phyloP scores from a whole-genome alignment of 2,888 invertebrate genomes.

The Caenorhabditis afra region DNA sequence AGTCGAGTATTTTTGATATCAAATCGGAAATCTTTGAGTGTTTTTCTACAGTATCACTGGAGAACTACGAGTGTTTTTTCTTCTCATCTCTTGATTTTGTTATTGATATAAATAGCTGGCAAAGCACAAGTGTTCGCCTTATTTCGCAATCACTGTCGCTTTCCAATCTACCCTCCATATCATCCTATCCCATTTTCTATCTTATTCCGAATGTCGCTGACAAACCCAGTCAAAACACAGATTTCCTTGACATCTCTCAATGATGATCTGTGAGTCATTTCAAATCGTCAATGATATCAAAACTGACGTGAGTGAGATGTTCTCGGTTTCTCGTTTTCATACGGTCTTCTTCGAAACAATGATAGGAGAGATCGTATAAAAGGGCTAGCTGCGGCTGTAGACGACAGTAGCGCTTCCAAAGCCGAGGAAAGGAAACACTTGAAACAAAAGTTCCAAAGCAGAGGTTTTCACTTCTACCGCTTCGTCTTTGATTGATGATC shows the following conservation, averaged over 20 bases:
- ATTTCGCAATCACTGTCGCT: background rate
- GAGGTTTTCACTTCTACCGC: conserved; percentile 40
- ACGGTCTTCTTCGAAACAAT: conserved; percentile 1
- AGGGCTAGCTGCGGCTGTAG: background rate
- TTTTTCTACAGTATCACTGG: conserved; percentile 15
- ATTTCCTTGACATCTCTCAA: conserved; percentile 34
- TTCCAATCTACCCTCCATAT: conserved; percentile 19
- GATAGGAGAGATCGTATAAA: conserved; percentile 39
- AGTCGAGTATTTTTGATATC: conserved; percentile 41
- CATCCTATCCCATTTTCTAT: background rate
- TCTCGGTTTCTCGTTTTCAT: conserved; percentile 34
- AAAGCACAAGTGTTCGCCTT: background rate
- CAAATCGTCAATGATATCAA: conserved; percentile 19
- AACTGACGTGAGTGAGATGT: conserved; percentile 41
- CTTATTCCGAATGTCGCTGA: conserved; percentile 23
- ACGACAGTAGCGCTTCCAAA: conserved; percentile 43
- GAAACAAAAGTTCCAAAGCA: conserved; percentile 63
- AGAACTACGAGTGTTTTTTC: conserved; percentile 35
- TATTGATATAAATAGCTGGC: conserved; percentile 30
- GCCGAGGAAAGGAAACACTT: conserved; percentile 60
- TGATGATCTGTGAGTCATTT: conserved; percentile 42
- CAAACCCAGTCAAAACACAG: conserved; percentile 14
- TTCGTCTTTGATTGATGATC: conserved; percentile 23
- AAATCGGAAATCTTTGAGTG: conserved; percentile 27
- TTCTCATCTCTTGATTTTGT: conserved; percentile 11